Percentiles rank a stretch among this genome's conserved stretches.
phyloP scores from a whole-genome alignment of 2,888 invertebrate genomes.

The Athalia circularis region DNA sequence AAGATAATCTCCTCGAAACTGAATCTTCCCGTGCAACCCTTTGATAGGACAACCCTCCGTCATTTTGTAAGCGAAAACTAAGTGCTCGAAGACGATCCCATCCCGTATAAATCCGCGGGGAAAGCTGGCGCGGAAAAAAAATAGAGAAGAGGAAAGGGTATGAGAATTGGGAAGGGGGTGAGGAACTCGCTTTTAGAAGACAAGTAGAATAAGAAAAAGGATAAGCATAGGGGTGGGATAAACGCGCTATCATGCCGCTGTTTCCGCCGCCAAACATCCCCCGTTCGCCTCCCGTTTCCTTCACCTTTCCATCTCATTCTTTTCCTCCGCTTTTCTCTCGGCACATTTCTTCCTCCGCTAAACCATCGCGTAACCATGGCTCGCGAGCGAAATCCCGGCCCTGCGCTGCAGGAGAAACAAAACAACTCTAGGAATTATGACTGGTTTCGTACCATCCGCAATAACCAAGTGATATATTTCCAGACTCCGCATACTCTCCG shows the following conservation, averaged over 20 bases:
- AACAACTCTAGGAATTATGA: constrained; percentile 59
- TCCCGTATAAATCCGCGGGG: constrained; percentile 46
- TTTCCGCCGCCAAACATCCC: constrained; percentile 64
- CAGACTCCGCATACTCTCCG: constrained; percentile 3
- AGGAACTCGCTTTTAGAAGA: not conserved
- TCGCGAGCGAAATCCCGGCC: constrained; percentile 48
- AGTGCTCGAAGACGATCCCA: constrained; percentile 51
- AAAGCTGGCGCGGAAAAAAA: not conserved
- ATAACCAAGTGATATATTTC: constrained; percentile 61
- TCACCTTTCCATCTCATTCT: constrained; percentile 57
- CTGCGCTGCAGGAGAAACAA: constrained; percentile 53
- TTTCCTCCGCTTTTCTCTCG: constrained; percentile 59
- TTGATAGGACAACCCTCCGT: constrained; percentile 53
- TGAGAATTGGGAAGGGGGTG: not conserved
- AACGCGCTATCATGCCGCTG: constrained; percentile 61
- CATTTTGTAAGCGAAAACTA: constrained; percentile 56
- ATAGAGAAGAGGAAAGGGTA: not conserved
- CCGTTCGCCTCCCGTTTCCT: constrained; percentile 26
- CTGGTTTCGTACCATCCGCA: constrained; percentile 58
- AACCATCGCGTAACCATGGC: constrained; percentile 35
- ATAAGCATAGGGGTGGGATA: constrained; percentile 52
- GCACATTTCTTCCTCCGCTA: constrained; percentile 34
- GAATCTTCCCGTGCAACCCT: too few relatives aligned
- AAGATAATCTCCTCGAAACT: too few relatives aligned
- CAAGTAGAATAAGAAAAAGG: too few relatives aligned